Conservation (phyloP, 1,140 invertebrate genomes). For the Branchinecta lindahli region DNA sequence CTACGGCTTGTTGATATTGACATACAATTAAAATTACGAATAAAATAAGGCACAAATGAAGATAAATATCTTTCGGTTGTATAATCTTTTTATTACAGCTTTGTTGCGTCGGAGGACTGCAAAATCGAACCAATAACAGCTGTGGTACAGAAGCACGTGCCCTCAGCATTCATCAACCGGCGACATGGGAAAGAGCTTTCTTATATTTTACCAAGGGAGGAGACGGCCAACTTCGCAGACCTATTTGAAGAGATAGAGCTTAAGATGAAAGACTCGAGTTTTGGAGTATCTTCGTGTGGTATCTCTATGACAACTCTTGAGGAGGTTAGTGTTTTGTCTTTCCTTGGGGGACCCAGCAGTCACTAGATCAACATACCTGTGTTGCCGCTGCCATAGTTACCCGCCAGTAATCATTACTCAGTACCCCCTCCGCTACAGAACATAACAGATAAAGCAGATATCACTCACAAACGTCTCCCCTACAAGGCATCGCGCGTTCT, state of each 20-base stretch:
- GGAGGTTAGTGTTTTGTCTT: slow-evolving; percentile 42
- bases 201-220: slow-evolving; percentile 56
- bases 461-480: too few species aligned
- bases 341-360: too few species aligned
- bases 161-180: slow-evolving; percentile 49
- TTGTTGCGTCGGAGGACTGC: slow-evolving; percentile 37
- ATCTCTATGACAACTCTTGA: slow-evolving; percentile 87
- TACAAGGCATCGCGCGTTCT: too few species aligned
- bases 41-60: too few species aligned
- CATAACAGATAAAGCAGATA: too few species aligned
- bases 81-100: slow-evolving; percentile 27
- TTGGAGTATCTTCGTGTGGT: slow-evolving; percentile 66
- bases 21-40: too few species aligned
- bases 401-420: too few species aligned
- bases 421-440: too few species aligned
- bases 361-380: too few species aligned
- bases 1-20: too few species aligned
- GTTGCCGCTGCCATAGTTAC: too few species aligned
- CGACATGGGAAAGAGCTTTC: slow-evolving; percentile 54
- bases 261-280: slow-evolving; percentile 31
- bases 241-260: slow-evolving; percentile 56
- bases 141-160: slow-evolving; percentile 46
- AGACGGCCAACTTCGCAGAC: slow-evolving; percentile 50
- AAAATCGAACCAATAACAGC: slow-evolving; percentile 42
- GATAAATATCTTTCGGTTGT: too few species aligned